Base-by-base conservation (phyloP, 2,113 vertebrate species). In the Semicossyphus pulcher region DNA sequence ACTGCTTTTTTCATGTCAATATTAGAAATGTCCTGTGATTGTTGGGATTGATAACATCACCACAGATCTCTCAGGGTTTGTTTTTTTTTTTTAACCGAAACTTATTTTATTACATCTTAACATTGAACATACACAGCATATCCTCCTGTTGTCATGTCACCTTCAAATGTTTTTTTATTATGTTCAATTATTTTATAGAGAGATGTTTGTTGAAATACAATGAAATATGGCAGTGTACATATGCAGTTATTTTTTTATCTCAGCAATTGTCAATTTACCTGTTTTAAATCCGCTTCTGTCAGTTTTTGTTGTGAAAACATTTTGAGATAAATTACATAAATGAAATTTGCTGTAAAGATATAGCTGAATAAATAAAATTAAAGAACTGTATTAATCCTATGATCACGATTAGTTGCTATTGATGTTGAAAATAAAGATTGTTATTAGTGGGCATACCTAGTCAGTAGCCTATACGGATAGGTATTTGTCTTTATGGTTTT, bases 321-420 rank as follows among this genome's bases (percentile, higher is more conserved):
- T 39, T 21, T 58, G 12, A n/a, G 4, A 20, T 54, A 28, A 5
- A 28, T 37, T 71, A 3, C 1, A 25, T 61, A 29, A 4, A 48
- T 54, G 18, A 67, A 41, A 56, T 45, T 0, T 39, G 15, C 21
- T 75, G 21, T 73, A 10, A 53, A 60, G 58, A 53, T 34, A 45
- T 72, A 32, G 7, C 0, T n/a, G 1, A 45, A 15, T 2, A 41
- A 81, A 60, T 72, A 20, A 74, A 78, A 39, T 18, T 10, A 7
- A 36, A 7, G 4, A 37, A 37, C 12, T 37, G 36, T 14, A 37
- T 14, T n/a, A n/a, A n/a, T n/a, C n/a, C n/a, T n/a, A n/a, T n/a
- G n/a, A n/a, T n/a, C n/a, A n/a, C n/a, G n/a, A n/a, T n/a, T n/a
- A n/a, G n/a, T n/a, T n/a, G n/a, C n/a, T n/a, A n/a, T n/a, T n/a